These are phyloP conservation scores for Aphelocoma californica DNA, from an alignment of 2,797 vertebrate species.

Conservation along the genomic window DNA sequence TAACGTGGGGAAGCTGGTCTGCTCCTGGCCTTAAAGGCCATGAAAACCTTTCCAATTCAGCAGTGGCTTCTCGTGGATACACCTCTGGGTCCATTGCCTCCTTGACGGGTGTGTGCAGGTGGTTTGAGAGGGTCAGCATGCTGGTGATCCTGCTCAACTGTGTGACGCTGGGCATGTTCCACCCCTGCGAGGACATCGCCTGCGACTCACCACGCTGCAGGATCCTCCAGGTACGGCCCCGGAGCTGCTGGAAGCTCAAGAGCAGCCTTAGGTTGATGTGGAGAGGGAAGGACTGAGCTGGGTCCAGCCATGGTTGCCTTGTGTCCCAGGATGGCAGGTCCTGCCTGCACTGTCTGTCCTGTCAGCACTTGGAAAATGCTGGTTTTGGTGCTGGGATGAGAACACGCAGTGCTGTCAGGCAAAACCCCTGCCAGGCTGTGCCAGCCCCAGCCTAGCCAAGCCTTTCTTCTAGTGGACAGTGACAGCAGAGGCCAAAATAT, in stretches of 20 bases:
- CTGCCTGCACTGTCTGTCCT: not conserved
- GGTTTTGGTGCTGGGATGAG: accelerated
- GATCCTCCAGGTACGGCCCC: constrained; percentile 86
- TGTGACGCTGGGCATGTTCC: constrained; percentile 97
- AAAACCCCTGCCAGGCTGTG: not conserved
- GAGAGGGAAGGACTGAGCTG: not conserved
- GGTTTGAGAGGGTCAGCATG: constrained; percentile 98
- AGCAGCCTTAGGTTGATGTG: accelerated
- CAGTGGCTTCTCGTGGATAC: accelerated
- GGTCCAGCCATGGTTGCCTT: accelerated
- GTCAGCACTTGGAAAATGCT: not conserved
- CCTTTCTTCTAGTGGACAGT: not conserved
- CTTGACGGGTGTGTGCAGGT: constrained; percentile 78
- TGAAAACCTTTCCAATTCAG: not conserved
- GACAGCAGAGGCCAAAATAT: not conserved
- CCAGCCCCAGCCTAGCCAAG: not conserved
- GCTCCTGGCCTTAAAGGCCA: not conserved
- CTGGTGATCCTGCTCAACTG: constrained; percentile 98
- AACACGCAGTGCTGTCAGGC: accelerated
- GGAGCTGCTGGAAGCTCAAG: constrained; percentile 41
- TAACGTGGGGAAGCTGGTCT: accelerated
- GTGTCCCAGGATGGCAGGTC: not conserved
- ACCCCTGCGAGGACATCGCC: constrained; percentile 93
- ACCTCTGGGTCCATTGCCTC: constrained; percentile 5
- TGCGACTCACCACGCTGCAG: constrained; percentile 92